phyloP scores from a whole-genome alignment of 2,113 vertebrate species.

The Apodemus sylvaticus region DNA sequence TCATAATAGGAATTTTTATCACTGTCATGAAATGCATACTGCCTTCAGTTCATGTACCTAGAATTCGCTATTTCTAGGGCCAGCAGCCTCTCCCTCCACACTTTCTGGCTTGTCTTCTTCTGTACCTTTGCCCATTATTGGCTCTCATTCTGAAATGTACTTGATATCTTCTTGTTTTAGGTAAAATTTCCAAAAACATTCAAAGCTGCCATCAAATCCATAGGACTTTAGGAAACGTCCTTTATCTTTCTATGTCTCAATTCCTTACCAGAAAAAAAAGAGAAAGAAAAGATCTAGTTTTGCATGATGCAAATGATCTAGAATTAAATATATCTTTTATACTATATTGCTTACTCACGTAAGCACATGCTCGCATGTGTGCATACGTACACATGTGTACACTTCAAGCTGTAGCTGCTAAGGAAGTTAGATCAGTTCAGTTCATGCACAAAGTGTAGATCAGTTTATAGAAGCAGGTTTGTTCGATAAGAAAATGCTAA shows the following conservation, averaged over 20 bases:
- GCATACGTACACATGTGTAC: too few species aligned
- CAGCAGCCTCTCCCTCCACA: neutral
- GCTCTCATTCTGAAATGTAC: neutral
- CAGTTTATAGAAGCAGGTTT: slow-evolving; percentile 43
- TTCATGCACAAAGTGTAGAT: neutral
- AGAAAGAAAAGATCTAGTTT: neutral
- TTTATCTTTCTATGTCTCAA: neutral
- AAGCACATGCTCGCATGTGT: too few species aligned
- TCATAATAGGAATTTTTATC: neutral
- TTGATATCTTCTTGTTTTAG: neutral
- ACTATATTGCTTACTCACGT: neutral
- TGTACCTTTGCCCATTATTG: neutral
- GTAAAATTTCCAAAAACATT: neutral
- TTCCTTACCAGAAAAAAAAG: slow-evolving; percentile 14
- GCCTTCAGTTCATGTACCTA: neutral
- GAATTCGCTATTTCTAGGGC: neutral
- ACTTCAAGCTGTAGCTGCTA: neutral
- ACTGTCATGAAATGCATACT: neutral
- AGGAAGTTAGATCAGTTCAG: slow-evolving; percentile 15
- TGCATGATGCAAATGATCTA: neutral
- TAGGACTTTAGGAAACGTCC: neutral
- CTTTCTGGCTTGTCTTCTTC: neutral
- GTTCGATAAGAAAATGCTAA: slow-evolving; percentile 38
- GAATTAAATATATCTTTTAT: neutral
- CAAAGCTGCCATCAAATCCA: neutral